phyloP scores from a whole-genome alignment of 92 coral and sea anemone genomes.

The Zoanthus sansibaricus region DNA sequence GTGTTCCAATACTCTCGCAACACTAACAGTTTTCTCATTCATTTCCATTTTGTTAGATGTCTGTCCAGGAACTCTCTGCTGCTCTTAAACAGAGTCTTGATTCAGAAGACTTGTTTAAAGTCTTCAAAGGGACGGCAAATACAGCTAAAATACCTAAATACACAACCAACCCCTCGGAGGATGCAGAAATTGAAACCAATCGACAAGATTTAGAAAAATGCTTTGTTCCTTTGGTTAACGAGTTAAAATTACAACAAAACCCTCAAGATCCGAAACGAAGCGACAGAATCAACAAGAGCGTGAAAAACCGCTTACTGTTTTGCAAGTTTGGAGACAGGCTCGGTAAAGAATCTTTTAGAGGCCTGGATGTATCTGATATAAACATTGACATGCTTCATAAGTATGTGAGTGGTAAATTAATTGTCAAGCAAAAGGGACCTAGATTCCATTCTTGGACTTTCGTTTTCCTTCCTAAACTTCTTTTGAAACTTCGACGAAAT shows the following conservation, averaged over 20 bases:
- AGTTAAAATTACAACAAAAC: conserved; percentile 21
- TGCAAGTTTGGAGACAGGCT: conserved; percentile 70
- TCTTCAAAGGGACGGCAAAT: not conserved
- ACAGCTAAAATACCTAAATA: not conserved
- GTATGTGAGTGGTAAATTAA: conserved; percentile 38
- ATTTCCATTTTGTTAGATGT: conserved; percentile 9
- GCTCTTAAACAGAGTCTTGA: conserved; percentile 9
- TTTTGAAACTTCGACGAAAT: too few species aligned
- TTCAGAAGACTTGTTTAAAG: not conserved
- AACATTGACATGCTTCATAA: conserved; percentile 75
- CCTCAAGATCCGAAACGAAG: conserved; percentile 4
- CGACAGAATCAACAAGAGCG: conserved; percentile 17
- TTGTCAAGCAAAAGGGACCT: too few species aligned
- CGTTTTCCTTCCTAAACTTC: too few species aligned
- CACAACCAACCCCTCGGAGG: not conserved
- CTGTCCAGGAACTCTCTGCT: conserved; percentile 8
- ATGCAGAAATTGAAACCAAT: not conserved
- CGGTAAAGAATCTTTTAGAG: conserved; percentile 47
- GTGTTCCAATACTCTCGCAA: too few species aligned
- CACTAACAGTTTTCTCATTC: too few species aligned
- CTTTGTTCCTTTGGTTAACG: conserved; percentile 16
- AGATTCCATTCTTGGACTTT: too few species aligned
- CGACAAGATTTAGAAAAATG: conserved; percentile 8
- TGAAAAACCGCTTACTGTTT: conserved; percentile 59
- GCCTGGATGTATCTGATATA: conserved; percentile 69